These are phyloP conservation scores for Brachionus manjavacas DNA, from an alignment of 1,140 invertebrate species.

Conservation along the genomic window DNA sequence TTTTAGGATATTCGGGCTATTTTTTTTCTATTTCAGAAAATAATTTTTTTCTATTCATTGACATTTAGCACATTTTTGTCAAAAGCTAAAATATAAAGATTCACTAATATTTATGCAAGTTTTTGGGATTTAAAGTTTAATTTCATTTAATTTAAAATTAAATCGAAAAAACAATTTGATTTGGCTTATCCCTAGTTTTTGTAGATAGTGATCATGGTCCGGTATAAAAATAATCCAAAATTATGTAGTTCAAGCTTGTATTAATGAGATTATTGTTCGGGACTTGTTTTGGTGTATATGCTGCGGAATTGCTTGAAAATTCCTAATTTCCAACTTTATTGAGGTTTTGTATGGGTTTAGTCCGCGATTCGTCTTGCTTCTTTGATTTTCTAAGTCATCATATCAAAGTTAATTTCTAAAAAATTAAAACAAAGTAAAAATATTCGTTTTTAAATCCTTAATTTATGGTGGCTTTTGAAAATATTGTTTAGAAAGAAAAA, in stretches of 20 bases:
- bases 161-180: not conserved
- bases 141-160: not conserved
- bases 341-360: not conserved
- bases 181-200: not conserved
- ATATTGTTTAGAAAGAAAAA: not conserved
- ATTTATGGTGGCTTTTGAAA: not conserved
- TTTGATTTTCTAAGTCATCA: not conserved
- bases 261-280: not conserved
- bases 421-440: not conserved
- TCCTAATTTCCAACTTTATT: not conserved
- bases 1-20: not conserved
- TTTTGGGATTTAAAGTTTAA: not conserved
- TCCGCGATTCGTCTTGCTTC: not conserved
- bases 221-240: not conserved
- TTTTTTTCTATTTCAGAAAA: not conserved
- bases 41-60: not conserved
- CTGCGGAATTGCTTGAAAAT: not conserved
- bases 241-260: not conserved
- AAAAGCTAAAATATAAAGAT: not conserved
- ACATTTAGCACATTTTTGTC: not conserved
- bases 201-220: not conserved
- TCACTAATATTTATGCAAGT: not conserved
- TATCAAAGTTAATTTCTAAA: not conserved
- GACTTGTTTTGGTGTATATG: not conserved
- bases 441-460: not conserved